These are phyloP conservation scores for Cyclophora albipunctata DNA, from an alignment of 2,888 invertebrate genomes.

Conservation along the genomic window DNA sequence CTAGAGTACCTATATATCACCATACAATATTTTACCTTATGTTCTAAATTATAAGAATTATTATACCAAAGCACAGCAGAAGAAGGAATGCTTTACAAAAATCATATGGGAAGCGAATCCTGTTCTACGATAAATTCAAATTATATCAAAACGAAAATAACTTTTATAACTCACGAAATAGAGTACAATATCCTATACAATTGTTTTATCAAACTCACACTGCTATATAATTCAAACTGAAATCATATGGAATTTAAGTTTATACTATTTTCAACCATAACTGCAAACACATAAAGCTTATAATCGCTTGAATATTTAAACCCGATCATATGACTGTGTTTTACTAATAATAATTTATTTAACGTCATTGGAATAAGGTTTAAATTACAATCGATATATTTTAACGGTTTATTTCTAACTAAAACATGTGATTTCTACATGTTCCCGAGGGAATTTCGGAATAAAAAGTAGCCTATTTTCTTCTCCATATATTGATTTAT, in stretches of 20 bases:
- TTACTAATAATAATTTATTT: too few species aligned
- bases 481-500: neutral
- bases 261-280: too few species aligned
- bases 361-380: too few species aligned
- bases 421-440: neutral
- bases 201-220: slow-evolving; percentile 25
- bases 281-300: too few species aligned
- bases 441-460: neutral
- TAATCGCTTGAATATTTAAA: neutral
- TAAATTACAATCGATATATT: too few species aligned
- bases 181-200: slow-evolving; percentile 14
- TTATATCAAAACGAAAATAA: too few species aligned
- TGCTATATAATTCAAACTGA: slow-evolving; percentile 43
- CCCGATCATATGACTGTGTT: slow-evolving; percentile 11
- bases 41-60: accelerated
- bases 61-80: neutral
- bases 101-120: slow-evolving; percentile 68
- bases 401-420: too few species aligned
- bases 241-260: slow-evolving; percentile 45
- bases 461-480: neutral
- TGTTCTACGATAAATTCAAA: slow-evolving; percentile 33
- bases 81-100: slow-evolving; percentile 60
- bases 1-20: slow-evolving; percentile 1
- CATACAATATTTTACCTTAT: slow-evolving; percentile 25
- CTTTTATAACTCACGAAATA: slow-evolving; percentile 22